These are phyloP conservation scores for Danaus chrysippus DNA, from an alignment of 2,888 invertebrate species.

Conservation along the genomic window DNA sequence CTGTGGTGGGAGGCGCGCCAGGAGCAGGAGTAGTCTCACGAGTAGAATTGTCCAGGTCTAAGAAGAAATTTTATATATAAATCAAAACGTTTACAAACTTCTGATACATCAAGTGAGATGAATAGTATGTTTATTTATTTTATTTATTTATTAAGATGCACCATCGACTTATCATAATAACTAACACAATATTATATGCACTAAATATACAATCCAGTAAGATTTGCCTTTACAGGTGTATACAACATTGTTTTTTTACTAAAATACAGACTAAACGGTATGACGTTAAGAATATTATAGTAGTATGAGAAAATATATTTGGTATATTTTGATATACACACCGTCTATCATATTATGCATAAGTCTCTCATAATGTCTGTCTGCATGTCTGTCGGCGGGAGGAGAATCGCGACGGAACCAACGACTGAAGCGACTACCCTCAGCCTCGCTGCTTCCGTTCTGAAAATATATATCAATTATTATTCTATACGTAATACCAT, in stretches of 20 bases:
- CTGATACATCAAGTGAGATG: no score
- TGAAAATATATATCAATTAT: conserved; percentile 42
- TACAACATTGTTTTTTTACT: no score
- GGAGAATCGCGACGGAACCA: conserved; percentile 89
- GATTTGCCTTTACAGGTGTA: no score
- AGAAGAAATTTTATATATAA: neutral
- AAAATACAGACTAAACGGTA: no score
- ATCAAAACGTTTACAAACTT: no score
- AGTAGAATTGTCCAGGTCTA: conserved; percentile 53
- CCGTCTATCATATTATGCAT: conserved; percentile 83
- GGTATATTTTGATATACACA: conserved; percentile 38
- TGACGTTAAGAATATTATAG: no score
- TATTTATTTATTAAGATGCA: no score
- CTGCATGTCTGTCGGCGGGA: conserved; percentile 41
- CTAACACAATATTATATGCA: no score
- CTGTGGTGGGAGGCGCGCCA: conserved; percentile 38
- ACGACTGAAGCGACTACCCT: conserved; percentile 86
- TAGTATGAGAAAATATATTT: no score
- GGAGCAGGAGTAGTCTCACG: conserved; percentile 41
- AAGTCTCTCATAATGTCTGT: conserved; percentile 64
- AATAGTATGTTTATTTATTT: no score
- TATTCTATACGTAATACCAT: neutral
- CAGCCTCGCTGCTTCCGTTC: conserved; percentile 81
- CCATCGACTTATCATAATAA: no score
- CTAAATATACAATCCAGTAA: no score